These are phyloP conservation scores for Gallinago stenura DNA, from an alignment of 2,797 vertebrate genomes.

Conservation along the genomic window DNA sequence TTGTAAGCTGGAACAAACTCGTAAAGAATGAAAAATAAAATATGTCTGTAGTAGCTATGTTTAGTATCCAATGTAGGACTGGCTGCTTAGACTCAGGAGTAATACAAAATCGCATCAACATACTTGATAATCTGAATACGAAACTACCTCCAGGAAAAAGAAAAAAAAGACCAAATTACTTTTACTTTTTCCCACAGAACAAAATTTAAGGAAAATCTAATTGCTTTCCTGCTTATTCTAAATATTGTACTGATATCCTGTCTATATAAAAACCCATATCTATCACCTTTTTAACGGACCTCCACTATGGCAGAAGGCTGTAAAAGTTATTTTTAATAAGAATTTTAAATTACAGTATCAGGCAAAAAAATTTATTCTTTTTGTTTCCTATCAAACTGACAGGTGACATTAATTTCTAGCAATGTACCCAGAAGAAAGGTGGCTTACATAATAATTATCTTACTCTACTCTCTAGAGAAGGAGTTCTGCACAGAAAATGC, in stretches of 20 bases:
- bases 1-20: not conserved
- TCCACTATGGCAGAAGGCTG: not conserved
- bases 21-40: not conserved
- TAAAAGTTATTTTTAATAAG: too few relatives aligned
- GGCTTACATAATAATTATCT: not conserved
- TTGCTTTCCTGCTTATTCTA: not conserved
- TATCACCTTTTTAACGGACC: not conserved
- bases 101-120: not conserved
- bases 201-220: not conserved
- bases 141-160: not conserved
- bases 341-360: not conserved
- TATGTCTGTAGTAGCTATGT: not conserved
- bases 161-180: not conserved
- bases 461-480: not conserved
- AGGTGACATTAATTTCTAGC: not conserved
- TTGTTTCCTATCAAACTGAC: not conserved
- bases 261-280: not conserved
- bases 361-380: not conserved
- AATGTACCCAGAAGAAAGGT: not conserved
- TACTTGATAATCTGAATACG: not conserved
- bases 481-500: not conserved
- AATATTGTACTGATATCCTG: not conserved
- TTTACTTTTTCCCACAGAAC: not conserved
- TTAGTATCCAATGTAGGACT: not conserved
- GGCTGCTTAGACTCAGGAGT: not conserved